Base-by-base conservation (phyloP, 2,888 invertebrate genomes). In the Cybosia mesomella region DNA sequence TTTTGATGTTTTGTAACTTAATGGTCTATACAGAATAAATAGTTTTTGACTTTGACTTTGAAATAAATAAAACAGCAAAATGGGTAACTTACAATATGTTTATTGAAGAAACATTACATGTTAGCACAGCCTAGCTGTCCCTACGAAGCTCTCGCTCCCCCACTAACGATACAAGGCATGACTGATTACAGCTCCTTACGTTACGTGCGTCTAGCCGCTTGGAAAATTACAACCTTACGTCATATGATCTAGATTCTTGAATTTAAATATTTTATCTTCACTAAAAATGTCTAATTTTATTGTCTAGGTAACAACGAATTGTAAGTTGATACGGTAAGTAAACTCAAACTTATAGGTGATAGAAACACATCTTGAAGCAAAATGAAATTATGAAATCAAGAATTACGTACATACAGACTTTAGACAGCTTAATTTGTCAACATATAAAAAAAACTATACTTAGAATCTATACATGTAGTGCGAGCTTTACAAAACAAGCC, bases 111-210 rank as follows among this genome's bases (percentile, higher is more conserved):
- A 91, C 89, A 88, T 89, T 90, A 90, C 83, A 88, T 81, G 80
- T 89, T 86, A 91, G 91, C 92, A 92, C 93, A 94, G 93, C 91
- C 94, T 93, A 93, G 93, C 94, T 92, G 92, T 86, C 80, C 86
- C 91, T 92, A 91, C 83, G 85, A 89, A 90, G 91, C 92, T 82
- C 79, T 61, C 86, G 86, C 87, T 85, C 83, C 83, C 72, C 80
- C 84, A 78, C 89, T 87, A 88, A 83, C 80, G 84, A 82, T 83
- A 84, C 89, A 88, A 91, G 91, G 91, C 92, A 87, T 84, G 87
- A 88, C 80, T 79, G 73, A 76, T 82, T 75, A 82, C 83, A 82
- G 77, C 84, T 79, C 81, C 74, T 77, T 81, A 66, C 58, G 68
- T 71, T 71, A 73, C 63, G 61, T 54, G 67, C 28, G 39, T 59